Evolutionary conservation across 2,888 invertebrate species (phyloP), one percentile per base, ranked within the genome.

Genomic region (Pteria penguin): DNA sequence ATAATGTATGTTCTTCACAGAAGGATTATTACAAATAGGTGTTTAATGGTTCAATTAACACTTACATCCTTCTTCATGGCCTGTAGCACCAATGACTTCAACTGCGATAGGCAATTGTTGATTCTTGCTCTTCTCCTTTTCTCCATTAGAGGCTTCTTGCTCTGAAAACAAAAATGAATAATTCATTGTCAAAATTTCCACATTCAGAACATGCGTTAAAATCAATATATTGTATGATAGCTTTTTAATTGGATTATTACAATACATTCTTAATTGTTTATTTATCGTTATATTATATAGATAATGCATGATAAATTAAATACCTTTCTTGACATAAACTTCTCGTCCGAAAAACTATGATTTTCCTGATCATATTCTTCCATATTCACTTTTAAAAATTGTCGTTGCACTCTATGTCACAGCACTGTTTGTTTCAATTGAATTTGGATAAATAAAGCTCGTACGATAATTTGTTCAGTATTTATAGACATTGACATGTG

Each of bases 31-130:
- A 14, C 14, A 45, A 45, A 45, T 45, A 14, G 14, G 11, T 45
- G 14, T 45, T 8, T 45, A 45, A n/a, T n/a, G n/a, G n/a, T n/a
- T n/a, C 45, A 14, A 45, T 8, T 45, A 45, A 45, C 61, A 88
- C 90, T 90, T 84, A 91, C 91, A 87, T 90, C 90, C 86, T 90
- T 90, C 76, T 90, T 88, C 81, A 90, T 88, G 4, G 90, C 90
- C 74, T 90, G 89, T 33, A 90, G 80, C 1, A 91, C 89, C 54
- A 91, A 76, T 8, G 87, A 78, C 75, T 91, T 91, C 55, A 91
- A 86, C 68, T 91, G 88, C 8, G 86, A 79, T 18, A 91, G 83
- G 75, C 91, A 90, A 52, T 85, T 88, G 79, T 91, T 91, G 70
- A 91, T 91, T 54, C 91, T 73, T 3, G 89, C 89, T 61, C 91